Evolutionary conservation across 2,797 vertebrate species (phyloP).

Genomic region (Fistularia tabacaria): DNA sequence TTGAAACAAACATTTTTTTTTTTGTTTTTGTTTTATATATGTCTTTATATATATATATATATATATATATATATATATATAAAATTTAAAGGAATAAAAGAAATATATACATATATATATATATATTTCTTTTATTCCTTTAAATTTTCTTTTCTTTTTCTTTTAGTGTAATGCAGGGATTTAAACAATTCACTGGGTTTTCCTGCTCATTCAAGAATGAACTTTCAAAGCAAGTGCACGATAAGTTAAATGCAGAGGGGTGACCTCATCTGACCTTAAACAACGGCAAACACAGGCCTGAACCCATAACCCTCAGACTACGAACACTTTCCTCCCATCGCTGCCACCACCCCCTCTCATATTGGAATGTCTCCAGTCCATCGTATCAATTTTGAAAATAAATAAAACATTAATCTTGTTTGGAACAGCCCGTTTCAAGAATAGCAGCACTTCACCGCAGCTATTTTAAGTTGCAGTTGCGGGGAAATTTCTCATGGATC

Average conservation of each 20-base stretch:
- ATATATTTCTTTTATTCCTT: no score
- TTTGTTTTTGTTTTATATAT: no score
- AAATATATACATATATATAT: no score
- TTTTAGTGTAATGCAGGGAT: no score
- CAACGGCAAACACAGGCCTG: neutral
- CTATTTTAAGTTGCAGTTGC: neutral
- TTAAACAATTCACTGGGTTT: no score
- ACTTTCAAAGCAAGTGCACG: no score
- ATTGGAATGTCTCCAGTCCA: neutral
- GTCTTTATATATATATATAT: no score
- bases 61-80: no score
- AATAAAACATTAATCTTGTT: constrained; percentile 1
- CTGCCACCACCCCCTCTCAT: neutral
- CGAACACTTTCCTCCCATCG: neutral
- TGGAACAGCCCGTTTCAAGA: neutral
- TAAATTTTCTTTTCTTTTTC: no score
- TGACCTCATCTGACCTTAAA: constrained; percentile 1
- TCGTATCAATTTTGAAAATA: neutral
- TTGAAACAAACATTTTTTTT: no score
- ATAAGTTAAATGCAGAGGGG: neutral
- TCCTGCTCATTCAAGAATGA: no score
- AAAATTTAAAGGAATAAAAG: no score
- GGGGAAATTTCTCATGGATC: constrained; percentile 1
- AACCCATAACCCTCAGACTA: neutral
- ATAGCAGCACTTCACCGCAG: constrained; percentile 1